Evolutionary conservation across 2,113 vertebrate species (phyloP).

Genomic region (Saguinus midas): DNA sequence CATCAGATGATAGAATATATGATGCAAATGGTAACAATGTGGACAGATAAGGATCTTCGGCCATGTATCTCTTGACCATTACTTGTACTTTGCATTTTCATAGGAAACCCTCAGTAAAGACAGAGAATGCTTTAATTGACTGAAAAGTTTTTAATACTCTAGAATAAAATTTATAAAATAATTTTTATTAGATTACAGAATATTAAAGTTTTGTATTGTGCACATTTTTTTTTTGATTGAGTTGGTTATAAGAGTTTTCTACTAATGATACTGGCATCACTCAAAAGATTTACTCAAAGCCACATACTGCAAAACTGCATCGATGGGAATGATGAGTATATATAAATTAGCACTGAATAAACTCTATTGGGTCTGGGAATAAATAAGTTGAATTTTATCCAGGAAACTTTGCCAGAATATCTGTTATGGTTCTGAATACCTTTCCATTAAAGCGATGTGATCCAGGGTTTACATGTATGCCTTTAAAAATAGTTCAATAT

Average conservation of each 20-base stretch:
- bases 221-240: not conserved
- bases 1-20: not conserved
- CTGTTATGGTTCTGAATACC: not conserved
- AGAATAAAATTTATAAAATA: not conserved
- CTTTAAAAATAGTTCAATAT: not conserved
- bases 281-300: not conserved
- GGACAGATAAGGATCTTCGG: not conserved
- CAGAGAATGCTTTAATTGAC: not conserved
- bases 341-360: not conserved
- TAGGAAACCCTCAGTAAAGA: not conserved
- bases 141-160: not conserved
- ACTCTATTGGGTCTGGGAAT: not conserved
- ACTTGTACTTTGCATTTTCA: not conserved
- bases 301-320: not conserved
- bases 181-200: not conserved
- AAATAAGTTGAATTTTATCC: not conserved
- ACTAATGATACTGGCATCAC: not conserved
- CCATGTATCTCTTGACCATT: accelerated
- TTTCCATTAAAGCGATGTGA: not conserved
- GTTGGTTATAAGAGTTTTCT: not conserved
- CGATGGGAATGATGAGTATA: not conserved
- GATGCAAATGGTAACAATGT: not conserved
- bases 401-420: not conserved
- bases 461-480: not conserved
- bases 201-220: not conserved